phyloP scores from a whole-genome alignment of 2,888 invertebrate species.

The Unio pictorum region DNA sequence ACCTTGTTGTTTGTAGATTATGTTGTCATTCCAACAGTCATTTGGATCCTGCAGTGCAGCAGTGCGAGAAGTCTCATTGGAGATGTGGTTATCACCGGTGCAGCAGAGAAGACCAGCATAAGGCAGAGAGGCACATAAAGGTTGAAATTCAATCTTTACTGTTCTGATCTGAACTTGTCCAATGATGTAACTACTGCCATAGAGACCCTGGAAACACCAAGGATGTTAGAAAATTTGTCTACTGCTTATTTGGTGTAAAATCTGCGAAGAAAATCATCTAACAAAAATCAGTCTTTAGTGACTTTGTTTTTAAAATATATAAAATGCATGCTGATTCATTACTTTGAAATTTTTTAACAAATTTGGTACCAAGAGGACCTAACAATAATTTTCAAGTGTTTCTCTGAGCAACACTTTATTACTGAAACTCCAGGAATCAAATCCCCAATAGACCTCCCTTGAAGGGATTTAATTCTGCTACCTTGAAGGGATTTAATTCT shows the following conservation, averaged over 20 bases:
- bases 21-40: constrained; percentile 18
- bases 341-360: no score
- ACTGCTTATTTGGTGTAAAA: background rate
- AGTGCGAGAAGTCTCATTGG: constrained; percentile 9
- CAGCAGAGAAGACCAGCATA: constrained; percentile 21
- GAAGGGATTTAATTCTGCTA: no score
- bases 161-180: constrained; percentile 63
- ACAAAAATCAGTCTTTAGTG: no score
- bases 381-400: no score
- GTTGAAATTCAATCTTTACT: constrained; percentile 38
- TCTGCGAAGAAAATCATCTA: no score
- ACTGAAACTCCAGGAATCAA: no score
- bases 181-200: constrained; percentile 47
- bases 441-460: no score
- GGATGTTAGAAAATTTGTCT: background rate
- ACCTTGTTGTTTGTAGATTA: constrained; percentile 47
- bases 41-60: constrained; percentile 11
- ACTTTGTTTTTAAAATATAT: no score
- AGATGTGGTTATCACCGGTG: constrained; percentile 20
- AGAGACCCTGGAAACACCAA: constrained; percentile 19
- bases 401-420: no score
- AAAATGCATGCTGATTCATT: no score
- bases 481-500: no score
- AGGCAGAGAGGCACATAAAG: constrained; percentile 32
- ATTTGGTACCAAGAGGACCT: no score